Conservation (phyloP, 2,888 invertebrate genomes). For the Calameuta filiformis region DNA sequence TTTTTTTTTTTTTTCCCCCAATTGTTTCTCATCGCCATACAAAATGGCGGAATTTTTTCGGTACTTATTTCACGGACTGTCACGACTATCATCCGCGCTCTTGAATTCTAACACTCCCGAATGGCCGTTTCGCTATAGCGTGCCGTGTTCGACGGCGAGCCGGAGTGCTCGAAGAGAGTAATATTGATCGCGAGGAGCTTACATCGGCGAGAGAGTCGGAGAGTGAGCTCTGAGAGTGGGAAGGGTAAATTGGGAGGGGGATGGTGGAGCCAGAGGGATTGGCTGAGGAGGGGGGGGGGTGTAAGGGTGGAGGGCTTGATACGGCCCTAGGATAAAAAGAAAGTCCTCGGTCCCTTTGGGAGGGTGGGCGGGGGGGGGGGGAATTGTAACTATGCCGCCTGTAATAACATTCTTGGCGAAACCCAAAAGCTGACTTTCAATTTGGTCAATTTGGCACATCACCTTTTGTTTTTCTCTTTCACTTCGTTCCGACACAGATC, state of each 20-base stretch:
- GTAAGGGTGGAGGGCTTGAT: conserved; percentile 23
- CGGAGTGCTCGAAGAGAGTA: conserved; percentile 58
- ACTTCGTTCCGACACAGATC: no score
- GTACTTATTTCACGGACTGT: background rate
- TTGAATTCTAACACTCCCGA: background rate
- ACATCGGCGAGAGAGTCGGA: conserved; percentile 49
- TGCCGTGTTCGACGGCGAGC: background rate
- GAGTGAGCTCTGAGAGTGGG: conserved; percentile 17
- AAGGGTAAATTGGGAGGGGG: conserved; percentile 12
- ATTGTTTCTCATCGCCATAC: background rate
- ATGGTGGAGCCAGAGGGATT: conserved; percentile 16
- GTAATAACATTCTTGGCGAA: background rate
- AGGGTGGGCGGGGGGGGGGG: no score
- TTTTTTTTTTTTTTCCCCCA: no score
- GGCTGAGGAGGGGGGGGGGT: conserved; percentile 9
- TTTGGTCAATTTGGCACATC: background rate
- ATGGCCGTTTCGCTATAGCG: background rate
- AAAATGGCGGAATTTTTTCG: background rate
- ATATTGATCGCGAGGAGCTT: conserved; percentile 64
- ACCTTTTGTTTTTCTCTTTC: no score
- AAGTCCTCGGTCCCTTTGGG: background rate
- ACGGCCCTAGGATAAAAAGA: conserved; percentile 13
- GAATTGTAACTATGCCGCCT: background rate
- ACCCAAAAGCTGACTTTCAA: background rate
- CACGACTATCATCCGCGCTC: background rate